Evolutionary conservation across 2,797 vertebrate genomes (phyloP).

Genomic region (Loris lydekkerianus): DNA sequence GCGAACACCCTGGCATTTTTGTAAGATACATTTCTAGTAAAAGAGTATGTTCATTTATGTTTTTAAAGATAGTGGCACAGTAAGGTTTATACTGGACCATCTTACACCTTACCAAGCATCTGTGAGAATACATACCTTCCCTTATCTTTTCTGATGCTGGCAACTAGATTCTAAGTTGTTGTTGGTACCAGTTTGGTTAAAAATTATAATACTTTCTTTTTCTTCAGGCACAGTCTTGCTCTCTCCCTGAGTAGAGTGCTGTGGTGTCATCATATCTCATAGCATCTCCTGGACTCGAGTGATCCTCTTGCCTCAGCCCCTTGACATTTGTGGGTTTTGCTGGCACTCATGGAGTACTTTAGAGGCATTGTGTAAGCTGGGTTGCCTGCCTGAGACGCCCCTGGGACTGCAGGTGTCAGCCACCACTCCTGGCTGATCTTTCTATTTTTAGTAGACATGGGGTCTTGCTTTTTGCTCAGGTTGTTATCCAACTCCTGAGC

Average conservation of each 20-base stretch:
- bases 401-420: background rate
- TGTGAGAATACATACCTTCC: background rate
- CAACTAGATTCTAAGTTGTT: background rate
- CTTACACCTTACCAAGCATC: background rate
- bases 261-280: background rate
- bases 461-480: background rate
- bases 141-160: background rate
- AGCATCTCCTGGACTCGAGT: background rate
- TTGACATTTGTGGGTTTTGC: background rate
- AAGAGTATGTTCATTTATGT: background rate
- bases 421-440: background rate
- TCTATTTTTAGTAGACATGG: background rate
- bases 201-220: background rate
- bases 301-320: background rate
- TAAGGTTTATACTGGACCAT: background rate
- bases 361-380: fast-evolving
- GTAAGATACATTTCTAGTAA: background rate
- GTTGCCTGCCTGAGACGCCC: fast-evolving
- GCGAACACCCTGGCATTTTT: background rate
- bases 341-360: background rate
- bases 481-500: background rate
- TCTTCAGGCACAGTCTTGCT: background rate
- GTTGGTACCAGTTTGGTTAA: background rate
- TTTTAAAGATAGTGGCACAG: background rate
- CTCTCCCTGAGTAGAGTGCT: background rate